Conservation (phyloP, 2,888 invertebrate species). For the Sarcophaga rosellei region DNA sequence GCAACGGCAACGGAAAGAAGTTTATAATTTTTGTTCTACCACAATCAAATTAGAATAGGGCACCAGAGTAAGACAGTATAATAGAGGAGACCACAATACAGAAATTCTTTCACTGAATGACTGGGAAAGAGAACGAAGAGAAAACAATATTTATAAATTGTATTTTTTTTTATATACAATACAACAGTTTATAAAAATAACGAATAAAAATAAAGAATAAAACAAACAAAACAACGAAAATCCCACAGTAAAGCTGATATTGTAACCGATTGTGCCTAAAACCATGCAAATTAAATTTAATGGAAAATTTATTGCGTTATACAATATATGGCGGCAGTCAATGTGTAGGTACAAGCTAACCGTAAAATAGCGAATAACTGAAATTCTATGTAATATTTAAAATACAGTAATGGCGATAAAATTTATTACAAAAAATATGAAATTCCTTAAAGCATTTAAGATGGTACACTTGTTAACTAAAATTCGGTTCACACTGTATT, state of each 20-base stretch:
- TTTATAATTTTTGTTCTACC: constrained; percentile 26
- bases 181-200: too few relatives aligned
- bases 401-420: not conserved
- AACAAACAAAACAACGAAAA: constrained; percentile 53
- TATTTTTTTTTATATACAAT: too few relatives aligned
- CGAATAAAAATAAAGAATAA: constrained; percentile 31
- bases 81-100: not conserved
- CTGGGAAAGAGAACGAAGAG: too few relatives aligned
- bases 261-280: constrained; percentile 68
- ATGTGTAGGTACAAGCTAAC: not conserved
- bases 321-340: not conserved
- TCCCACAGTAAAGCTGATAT: constrained; percentile 59
- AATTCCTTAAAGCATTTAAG: not conserved
- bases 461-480: not conserved
- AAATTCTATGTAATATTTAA: not conserved
- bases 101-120: not conserved
- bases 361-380: not conserved
- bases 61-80: not conserved
- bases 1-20: not conserved
- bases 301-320: constrained; percentile 69
- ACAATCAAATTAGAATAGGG: constrained; percentile 16
- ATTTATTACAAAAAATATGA: not conserved
- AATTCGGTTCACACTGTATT: constrained; percentile 22
- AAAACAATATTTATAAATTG: too few relatives aligned
- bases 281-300: constrained; percentile 72